Evolutionary conservation across 1,140 invertebrate species (phyloP).

Genomic region (Lepidurus apus): DNA sequence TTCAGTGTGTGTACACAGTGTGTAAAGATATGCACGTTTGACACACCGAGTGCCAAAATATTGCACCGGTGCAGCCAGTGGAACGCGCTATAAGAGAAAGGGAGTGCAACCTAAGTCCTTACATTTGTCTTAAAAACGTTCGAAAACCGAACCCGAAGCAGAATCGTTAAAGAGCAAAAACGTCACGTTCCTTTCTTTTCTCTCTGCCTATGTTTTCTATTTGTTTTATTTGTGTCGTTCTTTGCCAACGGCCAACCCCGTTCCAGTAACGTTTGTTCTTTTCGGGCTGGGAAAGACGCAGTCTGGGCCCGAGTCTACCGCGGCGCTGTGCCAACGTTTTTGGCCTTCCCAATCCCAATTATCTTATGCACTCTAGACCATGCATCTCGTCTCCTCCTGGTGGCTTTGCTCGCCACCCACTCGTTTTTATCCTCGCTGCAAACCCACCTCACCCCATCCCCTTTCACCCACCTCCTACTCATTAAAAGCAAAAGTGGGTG

Average conservation of each 20-base stretch:
- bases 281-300: slow-evolving; percentile 5
- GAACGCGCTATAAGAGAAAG: too few relatives aligned
- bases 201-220: neutral
- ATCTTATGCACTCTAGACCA: slow-evolving; percentile 10
- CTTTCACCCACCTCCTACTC: slow-evolving; percentile 7
- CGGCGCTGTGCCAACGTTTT: slow-evolving; percentile 17
- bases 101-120: too few relatives aligned
- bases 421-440: neutral
- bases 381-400: slow-evolving; percentile 2
- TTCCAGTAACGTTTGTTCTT: slow-evolving; percentile 15
- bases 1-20: too few relatives aligned
- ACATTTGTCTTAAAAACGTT: neutral
- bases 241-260: neutral
- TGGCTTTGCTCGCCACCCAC: neutral
- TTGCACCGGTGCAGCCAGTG: too few relatives aligned
- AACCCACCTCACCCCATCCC: neutral
- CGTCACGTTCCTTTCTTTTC: neutral
- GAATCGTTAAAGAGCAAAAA: neutral
- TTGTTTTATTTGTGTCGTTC: neutral
- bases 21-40: too few relatives aligned
- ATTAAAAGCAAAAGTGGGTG: neutral
- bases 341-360: slow-evolving; percentile 21
- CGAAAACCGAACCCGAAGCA: neutral
- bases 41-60: too few relatives aligned
- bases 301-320: slow-evolving; percentile 7